These are phyloP conservation scores for Sanderia malayensis DNA, from an alignment of 30 jellyfish, hydroid and myxozoan species.

Conservation along the genomic window DNA sequence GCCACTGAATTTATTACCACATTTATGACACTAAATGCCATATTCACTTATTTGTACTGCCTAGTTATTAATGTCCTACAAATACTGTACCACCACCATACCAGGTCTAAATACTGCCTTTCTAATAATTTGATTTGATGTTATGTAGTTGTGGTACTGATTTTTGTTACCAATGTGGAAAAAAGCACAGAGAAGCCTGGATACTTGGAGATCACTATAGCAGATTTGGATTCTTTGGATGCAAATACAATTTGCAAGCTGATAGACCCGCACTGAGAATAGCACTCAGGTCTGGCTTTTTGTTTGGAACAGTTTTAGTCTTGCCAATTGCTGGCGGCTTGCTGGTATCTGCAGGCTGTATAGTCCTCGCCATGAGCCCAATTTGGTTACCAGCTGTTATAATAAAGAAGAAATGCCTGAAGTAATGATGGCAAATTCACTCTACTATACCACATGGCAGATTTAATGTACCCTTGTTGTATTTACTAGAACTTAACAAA, in stretches of 20 bases:
- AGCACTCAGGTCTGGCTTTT: slow-evolving; percentile 50
- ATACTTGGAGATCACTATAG: slow-evolving; percentile 78
- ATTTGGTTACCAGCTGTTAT: slow-evolving; percentile 24
- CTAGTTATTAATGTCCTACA: no score
- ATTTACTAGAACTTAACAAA: no score
- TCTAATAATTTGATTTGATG: no score
- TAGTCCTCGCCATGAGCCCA: slow-evolving; percentile 41
- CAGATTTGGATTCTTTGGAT: slow-evolving; percentile 67
- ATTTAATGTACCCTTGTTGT: no score
- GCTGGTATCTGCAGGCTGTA: slow-evolving; percentile 41
- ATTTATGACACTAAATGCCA: no score
- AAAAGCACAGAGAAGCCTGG: slow-evolving; percentile 52
- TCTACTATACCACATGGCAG: no score
- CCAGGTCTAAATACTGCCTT: no score
- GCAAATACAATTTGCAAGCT: slow-evolving; percentile 65
- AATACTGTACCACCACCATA: no score
- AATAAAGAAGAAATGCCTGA: not conserved
- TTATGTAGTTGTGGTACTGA: slow-evolving; percentile 70
- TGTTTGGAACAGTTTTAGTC: slow-evolving; percentile 32
- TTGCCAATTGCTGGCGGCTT: slow-evolving; percentile 38
- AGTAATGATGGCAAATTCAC: not conserved
- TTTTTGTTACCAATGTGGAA: slow-evolving; percentile 82
- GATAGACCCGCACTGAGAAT: slow-evolving; percentile 62
- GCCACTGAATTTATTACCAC: no score
- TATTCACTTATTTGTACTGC: no score